Percentiles rank a stretch among this genome's conserved stretches.
These are phyloP conservation scores for Epinotia bilunana DNA, from an alignment of 2,888 invertebrate species.

Conservation along the genomic window DNA sequence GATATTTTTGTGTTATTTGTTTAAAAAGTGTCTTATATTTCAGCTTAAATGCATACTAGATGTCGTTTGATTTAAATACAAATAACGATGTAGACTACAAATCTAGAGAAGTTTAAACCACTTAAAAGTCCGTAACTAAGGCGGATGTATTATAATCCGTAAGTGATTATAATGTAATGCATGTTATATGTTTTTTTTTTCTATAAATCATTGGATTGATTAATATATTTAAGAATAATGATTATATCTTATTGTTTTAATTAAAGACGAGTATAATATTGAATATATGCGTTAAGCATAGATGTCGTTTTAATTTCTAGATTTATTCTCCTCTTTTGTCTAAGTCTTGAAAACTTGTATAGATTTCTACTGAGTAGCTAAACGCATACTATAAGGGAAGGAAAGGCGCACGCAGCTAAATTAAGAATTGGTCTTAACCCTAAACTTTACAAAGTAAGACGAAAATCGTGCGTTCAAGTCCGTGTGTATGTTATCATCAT, in stretches of 20 bases:
- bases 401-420: no score
- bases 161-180: background rate
- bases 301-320: background rate
- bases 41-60: background rate
- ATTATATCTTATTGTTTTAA: constrained; percentile 27
- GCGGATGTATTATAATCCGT: background rate
- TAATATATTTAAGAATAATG: constrained; percentile 18
- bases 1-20: background rate
- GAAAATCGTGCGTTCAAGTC: no score
- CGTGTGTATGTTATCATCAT: no score
- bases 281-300: constrained; percentile 30
- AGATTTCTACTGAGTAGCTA: no score
- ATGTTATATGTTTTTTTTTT: constrained; percentile 23
- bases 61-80: constrained; percentile 7
- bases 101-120: background rate
- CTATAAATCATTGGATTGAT: constrained; percentile 13
- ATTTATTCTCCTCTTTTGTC: background rate
- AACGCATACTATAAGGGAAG: no score
- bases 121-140: background rate
- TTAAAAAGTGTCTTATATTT: background rate
- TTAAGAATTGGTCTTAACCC: no score
- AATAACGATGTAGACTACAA: background rate
- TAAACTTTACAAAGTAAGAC: no score
- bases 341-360: background rate
- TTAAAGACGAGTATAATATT: constrained; percentile 14